Conservation (phyloP, 2,797 vertebrate species). For the Sebastes vulpes region DNA sequence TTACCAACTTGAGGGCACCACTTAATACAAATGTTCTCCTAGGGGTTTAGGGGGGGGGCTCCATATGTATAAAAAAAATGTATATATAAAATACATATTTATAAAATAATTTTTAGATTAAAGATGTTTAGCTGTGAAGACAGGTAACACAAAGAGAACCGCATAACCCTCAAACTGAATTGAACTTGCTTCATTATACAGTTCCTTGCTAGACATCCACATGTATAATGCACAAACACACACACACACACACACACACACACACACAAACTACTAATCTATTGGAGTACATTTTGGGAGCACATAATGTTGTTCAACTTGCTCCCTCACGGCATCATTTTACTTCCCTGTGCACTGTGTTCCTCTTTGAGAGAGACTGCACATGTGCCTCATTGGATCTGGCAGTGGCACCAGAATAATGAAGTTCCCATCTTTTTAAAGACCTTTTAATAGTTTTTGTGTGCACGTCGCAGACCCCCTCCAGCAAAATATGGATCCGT, state of each 20-base stretch:
- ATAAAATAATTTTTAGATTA: not conserved
- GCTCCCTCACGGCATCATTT: not conserved
- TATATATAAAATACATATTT: not conserved
- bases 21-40: too few relatives aligned
- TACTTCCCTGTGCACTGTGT: not conserved
- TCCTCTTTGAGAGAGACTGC: not conserved
- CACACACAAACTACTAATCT: not conserved
- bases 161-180: not conserved
- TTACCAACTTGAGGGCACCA: too few relatives aligned
- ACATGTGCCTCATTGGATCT: constrained; percentile 3
- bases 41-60: too few relatives aligned
- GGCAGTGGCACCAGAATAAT: constrained; percentile 39
- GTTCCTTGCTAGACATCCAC: not conserved
- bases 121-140: not conserved
- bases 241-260: not conserved
- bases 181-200: not conserved
- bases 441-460: constrained; percentile 42
- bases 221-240: not conserved
- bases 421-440: constrained; percentile 33
- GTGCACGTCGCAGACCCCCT: constrained; percentile 27
- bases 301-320: not conserved
- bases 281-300: not conserved
- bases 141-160: not conserved
- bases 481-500: constrained; percentile 58
- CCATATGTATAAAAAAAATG: not conserved